Evolutionary conservation across 2,888 invertebrate species (phyloP), one percentile per base, ranked within the genome.

Genomic region (Melieria crassipennis): DNA sequence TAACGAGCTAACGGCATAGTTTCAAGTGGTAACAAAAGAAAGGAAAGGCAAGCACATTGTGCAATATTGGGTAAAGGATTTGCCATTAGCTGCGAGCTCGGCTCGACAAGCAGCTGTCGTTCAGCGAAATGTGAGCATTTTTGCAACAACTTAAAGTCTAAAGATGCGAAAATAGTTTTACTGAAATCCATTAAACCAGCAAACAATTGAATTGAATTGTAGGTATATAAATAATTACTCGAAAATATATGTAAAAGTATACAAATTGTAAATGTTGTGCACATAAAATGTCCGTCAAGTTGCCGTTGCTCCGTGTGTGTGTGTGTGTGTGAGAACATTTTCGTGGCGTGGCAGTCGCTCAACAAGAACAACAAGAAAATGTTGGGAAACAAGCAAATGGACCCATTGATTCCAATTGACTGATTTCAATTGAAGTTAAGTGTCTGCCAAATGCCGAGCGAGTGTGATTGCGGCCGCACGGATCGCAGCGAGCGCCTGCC

Each of bases 401-500:
- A 81, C 81, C 83, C 85, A 84, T 86, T 82, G 85, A 86, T 86
- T 86, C 86, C 86, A 80, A 84, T 81, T 85, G 86, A 86, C 84
- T 86, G 86, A 82, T 78, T 81, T 81, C 81, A 82, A 85, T 83
- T 86, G 80, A 82, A 84, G 80, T 83, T 83, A 83, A 84, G 85
- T 85, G 84, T 83, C 81, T 78, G 82, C 79, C 69, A 70, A 70
- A 58, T 64, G 64, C 57, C 69, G 43, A 43, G 48, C 45, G 46
- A 55, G 55, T 47, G 56, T 52, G 52, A 52, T 64, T 64, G 64
- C 16, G 11, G 43, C 43, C 10, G 11, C 43, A 58, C 58, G 11
- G 11, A 42, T 7, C n/a, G 16, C 42, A 48, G 30, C 16, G 16
- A 45, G 58, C 58, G 43, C 30, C 42, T 30, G 43, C 7, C 58